A percentile compares a stretch with the other conserved stretches of the same genome.
These are phyloP conservation scores for Peromyscus attwateri DNA, from an alignment of 2,797 vertebrate species.

Conservation along the genomic window DNA sequence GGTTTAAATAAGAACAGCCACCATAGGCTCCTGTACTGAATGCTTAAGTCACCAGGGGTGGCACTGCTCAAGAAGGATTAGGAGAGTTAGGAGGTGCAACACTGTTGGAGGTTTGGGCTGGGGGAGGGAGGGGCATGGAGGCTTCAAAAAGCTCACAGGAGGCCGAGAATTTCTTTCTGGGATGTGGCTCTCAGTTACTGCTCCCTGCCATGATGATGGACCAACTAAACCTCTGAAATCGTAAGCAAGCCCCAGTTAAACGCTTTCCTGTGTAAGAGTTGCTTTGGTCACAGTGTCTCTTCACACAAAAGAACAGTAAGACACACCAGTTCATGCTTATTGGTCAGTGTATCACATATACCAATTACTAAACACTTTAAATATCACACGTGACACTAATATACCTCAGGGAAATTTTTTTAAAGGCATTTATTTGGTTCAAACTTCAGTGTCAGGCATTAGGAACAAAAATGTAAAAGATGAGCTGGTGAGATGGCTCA, in stretches of 20 bases:
- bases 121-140: neutral
- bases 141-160: neutral
- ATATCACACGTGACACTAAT: slow-evolving; percentile 18
- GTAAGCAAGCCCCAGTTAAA: neutral
- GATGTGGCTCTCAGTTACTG: neutral
- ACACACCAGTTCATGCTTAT: neutral
- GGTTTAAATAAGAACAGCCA: neutral
- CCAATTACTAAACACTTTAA: slow-evolving; percentile 45
- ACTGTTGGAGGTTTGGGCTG: neutral
- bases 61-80: neutral
- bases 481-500: too few relatives aligned
- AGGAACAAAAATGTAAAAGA: neutral
- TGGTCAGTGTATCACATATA: neutral
- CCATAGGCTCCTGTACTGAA: neutral
- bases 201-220: neutral
- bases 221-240: neutral
- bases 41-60: too few relatives aligned
- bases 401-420: slow-evolving; percentile 29
- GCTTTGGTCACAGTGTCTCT: neutral
- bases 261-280: neutral
- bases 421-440: slow-evolving; percentile 46
- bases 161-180: neutral
- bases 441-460: neutral
- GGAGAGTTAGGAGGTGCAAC: neutral
- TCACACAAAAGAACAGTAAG: neutral